Percentiles rank a stretch among this genome's conserved stretches.
Conservation (phyloP, 2,797 vertebrate species). For the Danio aesculapii region DNA sequence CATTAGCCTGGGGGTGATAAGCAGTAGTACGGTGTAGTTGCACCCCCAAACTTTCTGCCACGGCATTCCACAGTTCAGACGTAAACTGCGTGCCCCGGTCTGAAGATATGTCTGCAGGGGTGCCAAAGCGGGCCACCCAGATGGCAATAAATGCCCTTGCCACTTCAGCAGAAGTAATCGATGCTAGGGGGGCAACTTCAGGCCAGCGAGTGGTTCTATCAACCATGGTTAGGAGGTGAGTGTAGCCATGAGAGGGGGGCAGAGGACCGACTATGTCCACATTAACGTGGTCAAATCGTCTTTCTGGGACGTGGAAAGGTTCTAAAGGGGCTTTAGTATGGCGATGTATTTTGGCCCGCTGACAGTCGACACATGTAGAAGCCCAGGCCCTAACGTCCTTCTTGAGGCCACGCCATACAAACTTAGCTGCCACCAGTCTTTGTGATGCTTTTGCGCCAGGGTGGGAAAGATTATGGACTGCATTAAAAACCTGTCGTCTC, state of each 20-base stretch:
- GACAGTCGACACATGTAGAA: slow-evolving; percentile 19
- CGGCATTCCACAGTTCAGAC: no score
- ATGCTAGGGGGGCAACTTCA: neutral
- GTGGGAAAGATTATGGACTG: slow-evolving; percentile 21
- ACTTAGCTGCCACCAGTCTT: slow-evolving; percentile 17
- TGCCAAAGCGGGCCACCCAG: no score
- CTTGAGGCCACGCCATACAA: slow-evolving; percentile 41
- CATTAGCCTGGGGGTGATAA: no score
- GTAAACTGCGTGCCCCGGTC: no score
- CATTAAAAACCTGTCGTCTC: neutral
- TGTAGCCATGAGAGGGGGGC: neutral
- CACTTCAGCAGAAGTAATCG: neutral
- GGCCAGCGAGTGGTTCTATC: neutral
- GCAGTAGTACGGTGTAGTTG: no score
- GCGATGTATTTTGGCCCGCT: slow-evolving; percentile 18
- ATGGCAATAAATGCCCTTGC: no score
- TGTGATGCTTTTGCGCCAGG: slow-evolving; percentile 16
- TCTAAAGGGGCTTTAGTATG: neutral
- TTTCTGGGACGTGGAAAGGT: neutral
- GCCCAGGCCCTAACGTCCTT: slow-evolving; percentile 29
- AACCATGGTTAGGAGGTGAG: neutral
- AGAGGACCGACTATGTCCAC: slow-evolving; percentile 38
- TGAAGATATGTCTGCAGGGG: no score
- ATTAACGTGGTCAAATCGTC: slow-evolving; percentile 33
- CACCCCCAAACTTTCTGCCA: no score